Evolutionary conservation across 53 echinoderm and acorn worm genomes (phyloP).

Genomic region (Mesocentrotus franciscanus): DNA sequence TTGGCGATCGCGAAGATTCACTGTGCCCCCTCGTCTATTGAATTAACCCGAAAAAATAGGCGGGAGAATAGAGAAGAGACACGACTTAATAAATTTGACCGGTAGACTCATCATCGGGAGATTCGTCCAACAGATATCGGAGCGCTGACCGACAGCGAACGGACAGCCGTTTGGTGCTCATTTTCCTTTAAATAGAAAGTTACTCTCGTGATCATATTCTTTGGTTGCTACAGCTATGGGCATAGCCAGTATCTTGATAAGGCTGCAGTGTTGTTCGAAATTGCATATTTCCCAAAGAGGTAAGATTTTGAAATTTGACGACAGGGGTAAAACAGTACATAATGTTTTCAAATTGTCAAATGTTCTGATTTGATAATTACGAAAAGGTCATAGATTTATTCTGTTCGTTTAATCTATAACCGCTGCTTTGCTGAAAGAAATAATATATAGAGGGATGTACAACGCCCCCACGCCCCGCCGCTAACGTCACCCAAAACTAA

Average conservation of each 20-base stretch:
- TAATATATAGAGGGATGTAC: too few species aligned
- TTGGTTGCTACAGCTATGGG: neutral
- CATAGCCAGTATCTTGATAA: neutral
- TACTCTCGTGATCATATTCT: neutral
- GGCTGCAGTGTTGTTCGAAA: neutral
- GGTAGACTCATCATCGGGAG: neutral
- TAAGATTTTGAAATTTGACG: too few species aligned
- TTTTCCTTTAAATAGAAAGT: neutral
- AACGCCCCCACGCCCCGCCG: too few species aligned
- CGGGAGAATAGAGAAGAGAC: constrained; percentile 4
- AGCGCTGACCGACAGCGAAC: constrained; percentile 23
- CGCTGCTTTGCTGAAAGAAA: too few species aligned
- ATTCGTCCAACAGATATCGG: neutral
- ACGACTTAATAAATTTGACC: constrained; percentile 20
- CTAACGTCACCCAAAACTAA: too few species aligned
- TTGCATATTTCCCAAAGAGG: neutral
- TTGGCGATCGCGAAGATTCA: constrained; percentile 27
- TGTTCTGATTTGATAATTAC: too few species aligned
- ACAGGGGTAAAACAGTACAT: too few species aligned
- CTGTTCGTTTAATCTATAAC: too few species aligned
- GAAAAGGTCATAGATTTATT: too few species aligned
- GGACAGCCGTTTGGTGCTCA: neutral
- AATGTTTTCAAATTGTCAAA: too few species aligned
- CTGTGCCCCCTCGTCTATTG: neutral
- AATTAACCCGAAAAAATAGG: constrained; percentile 11